Percentiles rank a stretch among this genome's conserved stretches.
Conservation (phyloP, 2,113 vertebrate genomes). For the Gambusia affinis region DNA sequence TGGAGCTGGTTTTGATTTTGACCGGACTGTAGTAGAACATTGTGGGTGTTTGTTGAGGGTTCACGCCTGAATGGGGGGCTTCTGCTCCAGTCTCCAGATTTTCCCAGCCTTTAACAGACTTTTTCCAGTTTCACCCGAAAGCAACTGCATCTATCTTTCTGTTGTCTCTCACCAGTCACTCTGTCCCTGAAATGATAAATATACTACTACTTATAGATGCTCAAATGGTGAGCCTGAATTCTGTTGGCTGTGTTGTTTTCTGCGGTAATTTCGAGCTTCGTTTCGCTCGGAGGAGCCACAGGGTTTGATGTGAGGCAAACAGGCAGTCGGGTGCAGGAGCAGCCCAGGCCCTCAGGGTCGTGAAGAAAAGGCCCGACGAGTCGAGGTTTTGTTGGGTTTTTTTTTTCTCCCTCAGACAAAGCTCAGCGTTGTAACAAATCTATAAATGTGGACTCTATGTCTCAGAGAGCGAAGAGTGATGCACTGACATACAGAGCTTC, state of each 20-base stretch:
- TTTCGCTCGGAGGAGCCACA: conserved; percentile 16
- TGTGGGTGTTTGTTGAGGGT: too few species aligned
- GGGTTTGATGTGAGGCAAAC: conserved; percentile 48
- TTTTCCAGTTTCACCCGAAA: too few species aligned
- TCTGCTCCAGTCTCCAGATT: too few species aligned
- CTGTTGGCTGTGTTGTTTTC: background rate
- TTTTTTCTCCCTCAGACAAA: conserved; percentile 65
- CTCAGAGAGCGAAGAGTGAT: conserved; percentile 61
- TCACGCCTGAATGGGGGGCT: too few species aligned
- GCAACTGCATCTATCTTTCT: too few species aligned
- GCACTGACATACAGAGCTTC: conserved; percentile 72
- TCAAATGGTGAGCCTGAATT: background rate
- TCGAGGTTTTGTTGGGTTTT: conserved; percentile 14
- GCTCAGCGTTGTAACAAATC: conserved; percentile 74
- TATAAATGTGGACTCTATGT: conserved; percentile 80
- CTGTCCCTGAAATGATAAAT: background rate
- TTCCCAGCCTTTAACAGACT: too few species aligned
- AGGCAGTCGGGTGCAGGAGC: conserved; percentile 20
- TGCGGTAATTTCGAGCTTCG: conserved; percentile 15
- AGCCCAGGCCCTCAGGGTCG: conserved; percentile 59
- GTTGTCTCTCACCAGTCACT: too few species aligned
- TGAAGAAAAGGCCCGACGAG: conserved; percentile 35
- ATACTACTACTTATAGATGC: background rate
- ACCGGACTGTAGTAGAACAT: too few species aligned
- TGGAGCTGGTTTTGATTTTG: too few species aligned